phyloP scores from a whole-genome alignment of 2,888 invertebrate genomes.

The Cephus spinipes region DNA sequence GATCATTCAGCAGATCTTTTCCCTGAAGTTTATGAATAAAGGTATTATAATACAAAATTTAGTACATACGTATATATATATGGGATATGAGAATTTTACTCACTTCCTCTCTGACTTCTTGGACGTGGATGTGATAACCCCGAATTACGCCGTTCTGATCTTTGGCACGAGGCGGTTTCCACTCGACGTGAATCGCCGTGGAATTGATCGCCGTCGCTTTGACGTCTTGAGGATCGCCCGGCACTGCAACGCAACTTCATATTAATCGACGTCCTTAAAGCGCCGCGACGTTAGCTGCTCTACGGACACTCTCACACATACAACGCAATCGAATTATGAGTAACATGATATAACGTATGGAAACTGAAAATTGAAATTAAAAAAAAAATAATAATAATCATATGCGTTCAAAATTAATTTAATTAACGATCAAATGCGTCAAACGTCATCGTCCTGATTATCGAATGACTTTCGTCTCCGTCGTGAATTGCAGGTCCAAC shows the following conservation, averaged over 20 bases:
- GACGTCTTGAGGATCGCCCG: conserved; percentile 96
- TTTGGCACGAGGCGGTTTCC: conserved; percentile 93
- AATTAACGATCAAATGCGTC: not conserved
- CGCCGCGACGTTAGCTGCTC: conserved; percentile 26
- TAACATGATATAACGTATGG: conserved; percentile 1
- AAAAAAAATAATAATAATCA: not conserved
- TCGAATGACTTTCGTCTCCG: not conserved
- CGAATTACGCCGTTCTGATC: conserved; percentile 96
- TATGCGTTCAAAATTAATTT: not conserved
- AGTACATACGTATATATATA: not conserved
- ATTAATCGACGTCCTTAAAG: conserved; percentile 42
- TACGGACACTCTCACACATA: conserved; percentile 63
- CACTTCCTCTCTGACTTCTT: conserved; percentile 90
- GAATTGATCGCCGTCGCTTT: conserved; percentile 91
- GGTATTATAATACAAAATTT: not conserved
- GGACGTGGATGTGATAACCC: conserved; percentile 96
- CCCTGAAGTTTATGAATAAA: conserved; percentile 67
- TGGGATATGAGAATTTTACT: conserved; percentile 25
- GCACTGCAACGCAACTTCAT: conserved; percentile 79
- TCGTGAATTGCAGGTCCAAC: not conserved
- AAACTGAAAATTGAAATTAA: not conserved
- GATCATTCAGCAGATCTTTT: conserved; percentile 83
- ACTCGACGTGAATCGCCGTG: conserved; percentile 93
- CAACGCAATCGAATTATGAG: conserved; percentile 44
- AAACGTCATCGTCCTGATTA: not conserved